phyloP scores from a whole-genome alignment of 1,140 invertebrate genomes.

The Drosophila bocki region DNA sequence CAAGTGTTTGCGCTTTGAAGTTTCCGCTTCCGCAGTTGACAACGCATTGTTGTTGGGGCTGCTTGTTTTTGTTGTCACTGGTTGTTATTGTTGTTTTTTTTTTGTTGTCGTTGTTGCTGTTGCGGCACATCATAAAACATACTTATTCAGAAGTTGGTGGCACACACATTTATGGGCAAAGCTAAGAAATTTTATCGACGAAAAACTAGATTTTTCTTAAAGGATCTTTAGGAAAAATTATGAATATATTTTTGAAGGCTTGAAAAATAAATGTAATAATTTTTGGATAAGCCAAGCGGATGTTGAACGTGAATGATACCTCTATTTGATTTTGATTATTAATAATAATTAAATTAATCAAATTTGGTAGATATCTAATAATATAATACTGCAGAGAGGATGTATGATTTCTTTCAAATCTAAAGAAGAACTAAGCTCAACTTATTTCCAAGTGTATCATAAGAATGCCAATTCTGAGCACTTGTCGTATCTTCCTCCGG shows the following conservation, averaged over 20 bases:
- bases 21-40: conserved; percentile 74
- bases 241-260: not conserved
- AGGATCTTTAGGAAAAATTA: no score
- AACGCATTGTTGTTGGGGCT: conserved; percentile 51
- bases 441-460: not conserved
- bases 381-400: no score
- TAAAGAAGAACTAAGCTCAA: not conserved
- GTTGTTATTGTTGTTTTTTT: conserved; percentile 21
- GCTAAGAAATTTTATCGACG: not conserved
- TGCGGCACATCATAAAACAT: conserved; percentile 63
- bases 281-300: not conserved
- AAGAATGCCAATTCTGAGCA: conserved; percentile 44
- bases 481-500: conserved; percentile 38
- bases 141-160: conserved; percentile 78
- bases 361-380: no score
- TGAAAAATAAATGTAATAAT: not conserved
- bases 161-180: conserved; percentile 28
- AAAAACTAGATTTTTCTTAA: no score
- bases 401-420: no score
- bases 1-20: conserved; percentile 78
- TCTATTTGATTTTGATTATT: no score
- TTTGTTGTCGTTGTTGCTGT: conserved; percentile 38
- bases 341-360: no score
- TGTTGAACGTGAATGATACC: no score
- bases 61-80: conserved; percentile 15